Conservation (phyloP, 37 sponge, comb jelly and placozoan genomes). For the Halisarca cf. caerulea region DNA sequence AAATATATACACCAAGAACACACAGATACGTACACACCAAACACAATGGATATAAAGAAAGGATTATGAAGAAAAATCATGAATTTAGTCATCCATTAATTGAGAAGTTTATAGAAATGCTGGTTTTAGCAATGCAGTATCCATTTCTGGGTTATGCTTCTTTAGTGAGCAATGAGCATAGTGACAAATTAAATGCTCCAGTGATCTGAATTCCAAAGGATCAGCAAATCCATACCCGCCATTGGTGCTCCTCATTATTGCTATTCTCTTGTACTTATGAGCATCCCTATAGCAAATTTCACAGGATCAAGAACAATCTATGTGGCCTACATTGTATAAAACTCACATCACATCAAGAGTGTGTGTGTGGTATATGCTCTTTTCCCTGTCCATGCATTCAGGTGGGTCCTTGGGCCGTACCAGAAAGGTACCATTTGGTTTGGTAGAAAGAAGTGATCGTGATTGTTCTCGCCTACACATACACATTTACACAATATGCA, state of each 20-base stretch:
- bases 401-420: constrained; percentile 66
- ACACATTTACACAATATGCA: neutral
- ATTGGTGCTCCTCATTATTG: constrained; percentile 56
- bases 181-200: constrained; percentile 63
- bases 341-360: constrained; percentile 82
- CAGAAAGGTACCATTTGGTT: constrained; percentile 71
- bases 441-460: constrained; percentile 36
- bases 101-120: neutral
- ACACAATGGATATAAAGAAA: no score
- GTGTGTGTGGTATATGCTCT: constrained; percentile 55
- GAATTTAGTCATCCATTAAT: no score
- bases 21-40: no score
- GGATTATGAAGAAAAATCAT: no score
- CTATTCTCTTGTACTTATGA: constrained; percentile 47
- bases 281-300: constrained; percentile 21
- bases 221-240: constrained; percentile 87
- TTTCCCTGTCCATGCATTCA: constrained; percentile 10
- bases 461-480: constrained; percentile 53
- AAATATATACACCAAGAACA: no score
- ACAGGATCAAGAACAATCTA: neutral
- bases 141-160: constrained; percentile 76
- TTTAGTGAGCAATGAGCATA: constrained; percentile 78
- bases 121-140: neutral
- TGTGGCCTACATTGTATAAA: no score
- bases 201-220: constrained; percentile 75